Evolutionary conservation across 1,140 invertebrate genomes (phyloP).

Genomic region (Caenorhabditis inopinata): DNA sequence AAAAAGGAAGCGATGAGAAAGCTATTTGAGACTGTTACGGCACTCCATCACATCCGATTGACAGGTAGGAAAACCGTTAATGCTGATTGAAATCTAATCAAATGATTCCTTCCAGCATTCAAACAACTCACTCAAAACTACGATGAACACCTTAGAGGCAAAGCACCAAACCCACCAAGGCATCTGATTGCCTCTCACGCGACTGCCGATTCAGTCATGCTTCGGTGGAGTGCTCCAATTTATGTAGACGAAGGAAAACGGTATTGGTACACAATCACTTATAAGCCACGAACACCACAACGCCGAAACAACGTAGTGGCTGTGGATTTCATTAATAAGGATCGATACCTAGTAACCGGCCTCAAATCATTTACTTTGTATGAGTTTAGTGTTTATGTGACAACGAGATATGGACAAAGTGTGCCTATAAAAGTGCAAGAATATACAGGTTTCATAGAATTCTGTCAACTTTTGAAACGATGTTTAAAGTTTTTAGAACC

Average conservation of each 20-base stretch:
- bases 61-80: conserved; percentile 24
- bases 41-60: conserved; percentile 59
- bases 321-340: conserved; percentile 62
- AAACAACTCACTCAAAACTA: conserved; percentile 39
- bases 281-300: conserved; percentile 56
- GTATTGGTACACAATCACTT: conserved; percentile 65
- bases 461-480: neutral
- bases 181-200: conserved; percentile 62
- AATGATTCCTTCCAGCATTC: conserved; percentile 16
- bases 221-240: conserved; percentile 61
- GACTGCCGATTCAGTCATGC: conserved; percentile 63
- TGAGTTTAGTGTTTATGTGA: conserved; percentile 61
- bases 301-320: conserved; percentile 59
- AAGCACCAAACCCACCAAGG: conserved; percentile 54
- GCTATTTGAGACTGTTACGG: conserved; percentile 64
- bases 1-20: conserved; percentile 66
- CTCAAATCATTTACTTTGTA: conserved; percentile 65
- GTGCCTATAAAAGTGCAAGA: conserved; percentile 60
- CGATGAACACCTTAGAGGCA: conserved; percentile 2
- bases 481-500: conserved; percentile 50
- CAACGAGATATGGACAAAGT: conserved; percentile 59
- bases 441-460: conserved; percentile 56
- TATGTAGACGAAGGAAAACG: conserved; percentile 58
- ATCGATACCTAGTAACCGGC: conserved; percentile 55
- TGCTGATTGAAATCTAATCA: neutral